Evolutionary conservation across 2,888 invertebrate genomes (phyloP).

Genomic region (Congeria kusceri): DNA sequence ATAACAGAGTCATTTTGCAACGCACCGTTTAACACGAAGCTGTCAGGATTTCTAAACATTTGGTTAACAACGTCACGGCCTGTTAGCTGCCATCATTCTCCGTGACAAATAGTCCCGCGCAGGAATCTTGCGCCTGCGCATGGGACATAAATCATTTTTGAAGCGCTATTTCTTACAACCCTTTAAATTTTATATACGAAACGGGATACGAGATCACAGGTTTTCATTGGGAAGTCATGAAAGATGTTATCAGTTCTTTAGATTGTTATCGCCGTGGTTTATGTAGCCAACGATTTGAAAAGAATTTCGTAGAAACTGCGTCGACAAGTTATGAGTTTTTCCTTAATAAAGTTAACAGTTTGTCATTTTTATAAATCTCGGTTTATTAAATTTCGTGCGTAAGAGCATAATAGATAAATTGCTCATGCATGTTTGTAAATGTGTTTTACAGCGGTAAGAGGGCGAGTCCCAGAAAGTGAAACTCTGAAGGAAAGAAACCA

Average conservation of each 20-base stretch:
- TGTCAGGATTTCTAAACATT: slow-evolving; percentile 49
- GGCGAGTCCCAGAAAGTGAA: too few relatives aligned
- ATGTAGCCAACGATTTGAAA: not conserved
- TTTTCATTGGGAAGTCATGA: slow-evolving; percentile 42
- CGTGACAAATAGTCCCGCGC: slow-evolving; percentile 54
- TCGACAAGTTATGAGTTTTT: not conserved
- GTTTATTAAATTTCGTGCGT: too few relatives aligned
- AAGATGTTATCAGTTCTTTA: slow-evolving; percentile 39
- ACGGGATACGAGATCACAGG: slow-evolving; percentile 35
- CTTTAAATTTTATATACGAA: slow-evolving; percentile 41
- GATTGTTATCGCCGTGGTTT: slow-evolving; percentile 27
- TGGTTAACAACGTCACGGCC: slow-evolving; percentile 55
- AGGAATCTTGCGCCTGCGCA: slow-evolving; percentile 41
- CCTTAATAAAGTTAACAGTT: too few relatives aligned
- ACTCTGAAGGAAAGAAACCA: too few relatives aligned
- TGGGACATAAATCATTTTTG: slow-evolving; percentile 34
- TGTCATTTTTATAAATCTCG: too few relatives aligned
- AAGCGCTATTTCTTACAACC: slow-evolving; percentile 41
- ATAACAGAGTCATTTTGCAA: too few relatives aligned
- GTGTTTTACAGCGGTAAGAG: too few relatives aligned
- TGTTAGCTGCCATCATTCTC: slow-evolving; percentile 52
- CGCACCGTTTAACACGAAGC: slow-evolving; percentile 39
- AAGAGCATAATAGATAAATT: too few relatives aligned
- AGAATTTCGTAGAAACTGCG: not conserved
- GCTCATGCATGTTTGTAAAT: too few relatives aligned